Evolutionary conservation across 2,797 vertebrate species (phyloP), one percentile per base, ranked within the genome.

Genomic region (Ctenochaetus hawaiiensis): DNA sequence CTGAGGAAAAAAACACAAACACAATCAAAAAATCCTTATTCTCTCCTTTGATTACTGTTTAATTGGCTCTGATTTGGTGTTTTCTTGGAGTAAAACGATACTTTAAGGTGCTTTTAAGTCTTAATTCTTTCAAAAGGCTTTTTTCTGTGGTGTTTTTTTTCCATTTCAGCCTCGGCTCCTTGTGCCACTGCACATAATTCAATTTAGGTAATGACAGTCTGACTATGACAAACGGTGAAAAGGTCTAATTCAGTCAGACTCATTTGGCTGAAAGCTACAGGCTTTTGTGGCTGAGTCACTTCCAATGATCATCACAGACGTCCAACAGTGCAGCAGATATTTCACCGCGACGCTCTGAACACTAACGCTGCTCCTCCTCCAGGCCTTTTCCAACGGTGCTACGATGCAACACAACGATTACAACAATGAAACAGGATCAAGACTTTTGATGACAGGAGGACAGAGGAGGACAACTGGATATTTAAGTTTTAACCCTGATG

Each of bases 1-100:
- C 98, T 99, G 84, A 48, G 30, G 2, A n/a, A n/a, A n/a, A 7
- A 43, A 45, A 64, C 12, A 52, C 5, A 2, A 53, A 13, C 0
- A 26, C 6, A 53, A 45, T 4, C 49, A 18, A 20, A 5, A 20
- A 53, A n/a, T n/a, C n/a, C n/a, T 58, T 39, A 6, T 5, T 45
- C 16, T 65, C 8, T n/a, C 8, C 18, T 23, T 26, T 5, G 5
- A n/a, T 2, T 26, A 1, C 14, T 51, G 13, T 16, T 37, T 13
- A 39, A 16, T 18, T 23, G 48, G n/a, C 20, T 44, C 8, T 2
- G 6, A 14, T 16, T 2, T 6, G 30, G 6, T 64, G 11, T 14
- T 48, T 5, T 23, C 17, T 54, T 26, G 14, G 8, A 14, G 22
- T 53, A 13, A 26, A 53, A 26, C 6, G 14, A 14, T 23, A 51